Evolutionary conservation across 2,113 vertebrate species (phyloP), one percentile per base, ranked within the genome.

Genomic region (Formicarius rufipectus): DNA sequence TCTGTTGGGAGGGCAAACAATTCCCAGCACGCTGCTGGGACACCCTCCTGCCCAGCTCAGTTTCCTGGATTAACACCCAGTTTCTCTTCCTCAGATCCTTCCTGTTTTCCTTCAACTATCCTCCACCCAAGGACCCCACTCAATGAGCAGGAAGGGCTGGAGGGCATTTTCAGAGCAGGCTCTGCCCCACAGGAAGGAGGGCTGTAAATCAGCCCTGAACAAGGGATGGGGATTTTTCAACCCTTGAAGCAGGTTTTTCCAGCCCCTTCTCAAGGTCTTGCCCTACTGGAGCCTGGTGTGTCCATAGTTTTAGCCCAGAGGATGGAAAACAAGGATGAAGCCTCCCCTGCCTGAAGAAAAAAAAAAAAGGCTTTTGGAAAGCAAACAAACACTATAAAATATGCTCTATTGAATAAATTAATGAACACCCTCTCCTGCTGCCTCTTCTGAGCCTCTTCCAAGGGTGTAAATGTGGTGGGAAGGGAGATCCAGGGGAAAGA

Each of bases 1-100:
- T 47, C 83, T 37, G 6, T 6, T 30, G 59, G 68, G 88, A 97
- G 86, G 95, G 80, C 45, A 94, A 55, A 91, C 93, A 74, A 72
- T 79, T 90, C 92, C 76, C 83, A n/a, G 21, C 67, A 19, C 17
- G 20, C 40, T 12, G 2, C 39, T 1, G 3, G 82, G 86, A 66
- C 93, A 66, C 67, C 78, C 73, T 79, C 87, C n/a, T 12, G 79
- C 56, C 83, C 79, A 2, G 63, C 87, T 8, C 12, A 1, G 55
- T 1, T 10, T 14, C 53, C 40, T 2, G 5, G 19, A 3, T 12
- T 5, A 33, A 49, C 60, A 17, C 62, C 47, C 52, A 14, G 66
- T 42, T 22, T 42, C 0, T 5, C 64, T 27, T 7, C 69, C 79
- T 10, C 9, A 0, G 3, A 5, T 4, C 44, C n/a, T 37, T 37